These are phyloP conservation scores for Saturnia japonica DNA, from an alignment of 2,888 invertebrate genomes.

Conservation along the genomic window DNA sequence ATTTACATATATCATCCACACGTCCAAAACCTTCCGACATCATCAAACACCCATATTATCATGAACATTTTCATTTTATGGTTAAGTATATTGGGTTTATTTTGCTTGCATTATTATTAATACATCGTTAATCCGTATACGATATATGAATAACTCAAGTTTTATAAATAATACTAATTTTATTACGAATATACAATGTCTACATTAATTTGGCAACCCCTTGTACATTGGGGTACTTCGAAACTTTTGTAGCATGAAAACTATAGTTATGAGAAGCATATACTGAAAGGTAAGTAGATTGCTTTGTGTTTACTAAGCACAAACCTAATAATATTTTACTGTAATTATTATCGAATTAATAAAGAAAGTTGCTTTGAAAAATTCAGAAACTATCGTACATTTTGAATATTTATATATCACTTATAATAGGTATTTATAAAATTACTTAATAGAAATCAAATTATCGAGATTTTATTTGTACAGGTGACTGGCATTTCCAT, in stretches of 20 bases:
- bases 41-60: background rate
- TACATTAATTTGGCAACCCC: background rate
- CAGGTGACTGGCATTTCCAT: too few relatives aligned
- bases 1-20: too few relatives aligned
- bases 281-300: conserved; percentile 7
- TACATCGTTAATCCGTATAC: background rate
- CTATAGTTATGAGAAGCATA: background rate
- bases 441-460: background rate
- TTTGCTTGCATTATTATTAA: background rate
- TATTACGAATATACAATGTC: background rate
- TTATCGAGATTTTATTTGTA: too few relatives aligned
- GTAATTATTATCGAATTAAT: background rate
- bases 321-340: background rate
- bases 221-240: background rate
- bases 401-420: background rate
- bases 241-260: background rate
- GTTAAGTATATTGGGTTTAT: background rate
- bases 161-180: background rate
- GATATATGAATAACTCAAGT: background rate
- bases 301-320: background rate
- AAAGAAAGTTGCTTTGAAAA: background rate
- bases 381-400: background rate
- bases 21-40: too few relatives aligned
- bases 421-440: background rate
- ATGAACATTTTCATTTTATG: background rate